phyloP scores from a whole-genome alignment of 2,113 vertebrate species.

The Eulemur rufifrons region DNA sequence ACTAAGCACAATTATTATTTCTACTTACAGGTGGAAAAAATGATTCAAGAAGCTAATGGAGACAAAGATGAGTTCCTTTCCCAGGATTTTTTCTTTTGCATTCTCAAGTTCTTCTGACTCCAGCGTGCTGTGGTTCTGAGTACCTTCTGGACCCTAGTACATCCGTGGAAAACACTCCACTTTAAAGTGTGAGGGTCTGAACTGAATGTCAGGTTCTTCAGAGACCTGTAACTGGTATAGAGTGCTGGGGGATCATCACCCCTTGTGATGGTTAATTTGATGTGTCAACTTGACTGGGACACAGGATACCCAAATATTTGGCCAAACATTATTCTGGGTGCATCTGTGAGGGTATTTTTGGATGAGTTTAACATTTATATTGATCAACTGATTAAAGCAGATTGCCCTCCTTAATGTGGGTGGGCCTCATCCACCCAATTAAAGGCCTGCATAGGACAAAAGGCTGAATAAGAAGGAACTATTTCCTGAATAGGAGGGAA shows the following conservation, averaged over 20 bases:
- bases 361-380: conserved; percentile 20
- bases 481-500: not conserved
- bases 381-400: not conserved
- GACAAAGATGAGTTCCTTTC: not conserved
- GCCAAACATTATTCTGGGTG: not conserved
- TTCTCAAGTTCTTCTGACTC: not conserved
- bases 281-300: not conserved
- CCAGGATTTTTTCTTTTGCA: not conserved
- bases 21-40: not conserved
- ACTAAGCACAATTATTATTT: not conserved
- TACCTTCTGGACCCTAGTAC: not conserved
- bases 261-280: not conserved
- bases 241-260: not conserved
- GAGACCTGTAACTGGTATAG: not conserved
- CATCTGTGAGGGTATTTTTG: not conserved
- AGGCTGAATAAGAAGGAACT: not conserved
- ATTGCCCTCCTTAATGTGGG: not conserved
- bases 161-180: not conserved
- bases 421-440: not conserved
- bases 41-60: not conserved
- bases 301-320: not conserved
- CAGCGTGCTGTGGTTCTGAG: not conserved
- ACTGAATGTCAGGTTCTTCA: not conserved
- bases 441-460: not conserved
- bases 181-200: not conserved